A percentile compares a stretch with the other conserved stretches of the same genome.
Evolutionary conservation across 2,797 vertebrate species (phyloP).

Genomic region (Halcyon chelicuti): DNA sequence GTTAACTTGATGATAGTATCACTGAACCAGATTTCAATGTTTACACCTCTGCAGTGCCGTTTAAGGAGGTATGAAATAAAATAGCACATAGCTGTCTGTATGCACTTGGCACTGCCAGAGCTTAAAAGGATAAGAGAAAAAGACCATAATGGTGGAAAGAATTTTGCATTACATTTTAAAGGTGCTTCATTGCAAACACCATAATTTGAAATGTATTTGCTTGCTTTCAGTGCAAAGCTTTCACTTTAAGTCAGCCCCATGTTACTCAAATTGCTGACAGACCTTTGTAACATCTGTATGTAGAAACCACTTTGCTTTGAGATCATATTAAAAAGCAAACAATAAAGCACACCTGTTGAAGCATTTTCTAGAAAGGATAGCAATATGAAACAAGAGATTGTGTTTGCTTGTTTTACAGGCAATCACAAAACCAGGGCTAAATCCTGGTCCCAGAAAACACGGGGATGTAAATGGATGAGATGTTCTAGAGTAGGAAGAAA

Average conservation of each 20-base stretch:
- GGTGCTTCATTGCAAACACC: background rate
- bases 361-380: background rate
- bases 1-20: background rate
- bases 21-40: background rate
- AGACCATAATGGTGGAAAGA: background rate
- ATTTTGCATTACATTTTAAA: background rate
- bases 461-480: background rate
- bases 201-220: background rate
- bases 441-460: background rate
- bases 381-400: background rate
- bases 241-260: background rate
- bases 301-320: background rate
- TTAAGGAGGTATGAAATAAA: background rate
- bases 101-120: background rate
- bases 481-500: background rate
- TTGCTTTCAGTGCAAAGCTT: background rate
- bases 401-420: background rate
- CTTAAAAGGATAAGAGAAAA: background rate
- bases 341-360: background rate
- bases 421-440: background rate
- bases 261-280: background rate
- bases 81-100: background rate
- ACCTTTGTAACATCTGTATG: background rate
- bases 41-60: background rate
- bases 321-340: background rate